Conservation (phyloP, 2,888 invertebrate genomes). For the Drosophila trichaetosa region DNA sequence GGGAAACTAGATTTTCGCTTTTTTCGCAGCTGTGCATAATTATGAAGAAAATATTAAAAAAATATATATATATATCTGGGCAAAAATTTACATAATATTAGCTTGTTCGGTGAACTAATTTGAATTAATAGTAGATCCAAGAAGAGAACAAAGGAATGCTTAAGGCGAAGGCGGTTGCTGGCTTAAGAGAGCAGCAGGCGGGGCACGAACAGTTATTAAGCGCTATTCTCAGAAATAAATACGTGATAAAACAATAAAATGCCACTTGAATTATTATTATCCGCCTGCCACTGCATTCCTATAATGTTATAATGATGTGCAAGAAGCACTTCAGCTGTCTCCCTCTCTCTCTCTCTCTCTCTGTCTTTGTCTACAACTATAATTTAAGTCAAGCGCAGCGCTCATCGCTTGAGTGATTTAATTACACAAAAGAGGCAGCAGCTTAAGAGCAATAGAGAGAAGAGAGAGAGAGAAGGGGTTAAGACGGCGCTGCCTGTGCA, state of each 20-base stretch:
- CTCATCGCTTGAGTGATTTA: conserved; percentile 78
- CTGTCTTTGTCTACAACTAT: conserved; percentile 20
- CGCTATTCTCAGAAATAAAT: conserved; percentile 35
- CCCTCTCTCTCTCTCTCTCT: not conserved
- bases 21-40: conserved; percentile 59
- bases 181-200: not conserved
- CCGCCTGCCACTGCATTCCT: conserved; percentile 47
- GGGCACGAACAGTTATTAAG: conserved; percentile 17
- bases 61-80: not conserved
- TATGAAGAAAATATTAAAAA: conserved; percentile 29
- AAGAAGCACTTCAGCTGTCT: conserved; percentile 56
- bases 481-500: conserved; percentile 60
- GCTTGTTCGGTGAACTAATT: conserved; percentile 27
- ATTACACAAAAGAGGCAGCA: conserved; percentile 60
- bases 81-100: conserved; percentile 22
- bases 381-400: conserved; percentile 41
- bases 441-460: conserved; percentile 18
- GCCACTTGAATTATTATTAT: conserved; percentile 52
- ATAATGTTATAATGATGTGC: conserved; percentile 72
- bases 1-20: conserved; percentile 51
- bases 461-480: conserved; percentile 7
- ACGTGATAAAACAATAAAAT: conserved; percentile 57
- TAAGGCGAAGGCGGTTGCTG: not conserved
- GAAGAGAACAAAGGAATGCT: conserved; percentile 24
- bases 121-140: conserved; percentile 8